Evolutionary conservation across 2,797 vertebrate genomes (phyloP), one percentile per base, ranked within the genome.

Genomic region (Chromis chromis): DNA sequence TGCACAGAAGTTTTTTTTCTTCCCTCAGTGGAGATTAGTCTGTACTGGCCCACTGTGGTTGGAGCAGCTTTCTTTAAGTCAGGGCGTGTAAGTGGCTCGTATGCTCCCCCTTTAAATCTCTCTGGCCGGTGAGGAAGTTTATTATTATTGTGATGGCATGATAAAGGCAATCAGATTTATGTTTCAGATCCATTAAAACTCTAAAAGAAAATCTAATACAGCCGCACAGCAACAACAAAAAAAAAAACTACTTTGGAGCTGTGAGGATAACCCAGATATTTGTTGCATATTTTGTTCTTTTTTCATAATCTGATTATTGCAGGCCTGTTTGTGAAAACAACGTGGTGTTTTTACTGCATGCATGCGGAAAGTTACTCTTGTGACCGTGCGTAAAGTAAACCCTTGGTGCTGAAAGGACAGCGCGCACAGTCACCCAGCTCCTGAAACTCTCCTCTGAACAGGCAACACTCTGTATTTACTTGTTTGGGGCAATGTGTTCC

Each of bases 361-460:
- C n/a, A 40, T 31, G 36, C 10, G 49, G 22, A 24, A 67, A 55
- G 49, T 44, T 19, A 44, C 40, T 63, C n/a, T 4, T 40, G 28
- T 21, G 60, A 19, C 21, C 3, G 5, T 77, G 85, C 61, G 59
- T 79, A 58, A 79, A 76, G 70, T 73, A 36, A 77, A 65, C 59
- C 16, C 44, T 78, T 81, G 88, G 92, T 91, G 91, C 91, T 93
- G 91, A 93, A 92, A 88, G 89, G 90, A 93, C 71, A 91, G 90
- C 89, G 85, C 84, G 75, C 87, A 50, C 64, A 74, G 78, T 76
- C 76, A 71, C 75, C 40, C 60, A 22, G 22, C 62, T 56, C 55
- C 61, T 39, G 48, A 39, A 12, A 40, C 65, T 7, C 21, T 27
- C 21, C 33, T 5, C 39, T 19, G 5, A 63, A 25, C 40, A 21